Evolutionary conservation across 2,888 invertebrate species (phyloP).

Genomic region (Drosophila prostipennis): DNA sequence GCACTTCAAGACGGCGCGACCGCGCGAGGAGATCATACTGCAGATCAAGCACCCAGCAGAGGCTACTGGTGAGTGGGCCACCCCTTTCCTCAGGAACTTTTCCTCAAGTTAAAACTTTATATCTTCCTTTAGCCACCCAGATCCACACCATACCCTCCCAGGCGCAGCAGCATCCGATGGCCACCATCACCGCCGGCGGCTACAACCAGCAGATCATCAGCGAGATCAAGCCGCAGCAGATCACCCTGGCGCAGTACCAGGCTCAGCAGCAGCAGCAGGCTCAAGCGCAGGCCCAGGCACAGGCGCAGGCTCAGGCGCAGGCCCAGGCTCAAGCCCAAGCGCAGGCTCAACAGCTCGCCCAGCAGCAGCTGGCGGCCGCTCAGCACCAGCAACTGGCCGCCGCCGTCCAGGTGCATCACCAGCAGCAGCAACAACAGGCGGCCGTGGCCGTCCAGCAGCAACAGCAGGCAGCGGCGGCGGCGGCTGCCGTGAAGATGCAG

Average conservation of each 20-base stretch:
- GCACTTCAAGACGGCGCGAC: slow-evolving; percentile 81
- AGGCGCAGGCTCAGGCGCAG: slow-evolving; percentile 62
- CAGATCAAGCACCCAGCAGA: slow-evolving; percentile 82
- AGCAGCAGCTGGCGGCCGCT: slow-evolving; percentile 64
- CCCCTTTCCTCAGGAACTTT: background rate
- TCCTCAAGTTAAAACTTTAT: background rate
- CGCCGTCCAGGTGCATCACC: slow-evolving; percentile 71
- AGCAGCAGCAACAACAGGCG: slow-evolving; percentile 60
- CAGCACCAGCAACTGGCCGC: slow-evolving; percentile 62
- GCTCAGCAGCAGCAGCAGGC: slow-evolving; percentile 81
- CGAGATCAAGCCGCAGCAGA: slow-evolving; percentile 82
- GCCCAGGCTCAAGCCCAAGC: slow-evolving; percentile 72
- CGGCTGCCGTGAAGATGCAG: slow-evolving; percentile 75
- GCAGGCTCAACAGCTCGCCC: slow-evolving; percentile 63
- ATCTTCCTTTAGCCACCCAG: slow-evolving; percentile 67
- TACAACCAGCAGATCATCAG: slow-evolving; percentile 83
- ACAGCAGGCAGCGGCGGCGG: slow-evolving; percentile 58
- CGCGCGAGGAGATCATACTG: slow-evolving; percentile 82
- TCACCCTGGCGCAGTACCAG: slow-evolving; percentile 82
- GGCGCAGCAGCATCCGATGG: slow-evolving; percentile 79
- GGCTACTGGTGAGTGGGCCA: slow-evolving; percentile 61
- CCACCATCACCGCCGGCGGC: slow-evolving; percentile 79
- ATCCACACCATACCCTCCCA: slow-evolving; percentile 80
- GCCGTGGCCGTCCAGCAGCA: slow-evolving; percentile 50
- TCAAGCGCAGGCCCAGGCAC: slow-evolving; percentile 75